Evolutionary conservation across 1,140 invertebrate genomes (phyloP), one percentile per base, ranked within the genome.

Genomic region (Centruroides sculpturatus): DNA sequence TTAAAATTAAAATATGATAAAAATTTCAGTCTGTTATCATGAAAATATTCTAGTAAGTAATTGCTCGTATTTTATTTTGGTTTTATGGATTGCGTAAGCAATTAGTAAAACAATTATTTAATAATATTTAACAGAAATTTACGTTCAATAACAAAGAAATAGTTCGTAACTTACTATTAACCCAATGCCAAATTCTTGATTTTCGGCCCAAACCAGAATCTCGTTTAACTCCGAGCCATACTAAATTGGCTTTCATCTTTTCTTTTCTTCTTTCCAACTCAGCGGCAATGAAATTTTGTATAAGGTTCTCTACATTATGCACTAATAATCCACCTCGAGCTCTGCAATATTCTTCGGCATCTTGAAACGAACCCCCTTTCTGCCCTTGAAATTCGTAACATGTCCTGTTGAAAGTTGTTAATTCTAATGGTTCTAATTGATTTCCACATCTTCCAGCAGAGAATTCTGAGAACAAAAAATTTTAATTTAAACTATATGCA

Each of bases 201-300:
- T 84, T 87, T 41, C 41, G 41, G 8, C 12, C 34, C 47, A 88
- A 79, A 10, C 85, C 82, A 0, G 87, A 86, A 66, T 92, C 90
- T 69, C 89, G 89, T 68, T 87, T 84, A 0, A 86, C 89, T 1
- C 91, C 90, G 48, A 94, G 86, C 91, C 91, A 93, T 0, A 93
- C 85, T 35, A 93, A 74, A 68, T 90, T 86, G 12, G 66, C 66
- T 71, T 89, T 88, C 9, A 92, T 69, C 54, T 81, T 82, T 0
- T 82, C 74, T 69, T 89, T 90, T 23, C 85, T 75, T 57, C 86
- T 76, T 67, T 92, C 89, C 53, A 93, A 74, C 71, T 91, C 88
- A 58, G 83, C 52, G 84, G 75, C 47, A 3, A 92, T 79, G 69
- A 87, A 90, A 62, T 66, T 62, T 12, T 71, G 67, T 1, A 84